Percentiles rank a stretch among this genome's conserved stretches.
Conservation (phyloP, 2,797 vertebrate genomes). For the Amazona ochrocephala region DNA sequence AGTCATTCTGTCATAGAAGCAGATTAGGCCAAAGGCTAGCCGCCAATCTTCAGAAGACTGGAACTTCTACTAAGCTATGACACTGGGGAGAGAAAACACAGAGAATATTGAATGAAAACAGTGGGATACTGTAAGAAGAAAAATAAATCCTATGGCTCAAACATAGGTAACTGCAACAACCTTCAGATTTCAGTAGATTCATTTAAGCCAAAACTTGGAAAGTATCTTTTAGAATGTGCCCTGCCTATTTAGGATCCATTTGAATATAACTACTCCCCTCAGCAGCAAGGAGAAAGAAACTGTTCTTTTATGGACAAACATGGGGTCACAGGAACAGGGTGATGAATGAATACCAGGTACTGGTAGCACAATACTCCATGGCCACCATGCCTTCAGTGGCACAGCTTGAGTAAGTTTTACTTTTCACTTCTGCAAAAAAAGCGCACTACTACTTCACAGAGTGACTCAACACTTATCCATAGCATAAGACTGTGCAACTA, state of each 20-base stretch:
- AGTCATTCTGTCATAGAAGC: neutral
- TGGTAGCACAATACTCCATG: neutral
- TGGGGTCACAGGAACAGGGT: neutral
- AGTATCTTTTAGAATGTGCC: neutral
- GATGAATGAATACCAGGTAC: neutral
- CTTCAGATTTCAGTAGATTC: neutral
- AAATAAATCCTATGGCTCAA: neutral
- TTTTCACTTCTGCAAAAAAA: neutral
- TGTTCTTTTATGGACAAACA: neutral
- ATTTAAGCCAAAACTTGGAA: neutral
- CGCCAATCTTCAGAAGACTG: neutral
- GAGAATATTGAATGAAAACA: neutral
- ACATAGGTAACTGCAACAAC: neutral
- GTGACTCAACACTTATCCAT: neutral
- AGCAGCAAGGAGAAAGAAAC: neutral
- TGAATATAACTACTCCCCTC: neutral
- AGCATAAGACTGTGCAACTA: neutral
- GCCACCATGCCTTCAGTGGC: neutral
- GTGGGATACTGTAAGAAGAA: neutral
- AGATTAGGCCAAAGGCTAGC: neutral
- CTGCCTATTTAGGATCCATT: neutral
- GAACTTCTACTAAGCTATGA: neutral
- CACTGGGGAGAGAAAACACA: neutral
- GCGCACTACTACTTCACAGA: neutral
- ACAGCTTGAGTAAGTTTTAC: neutral